Conservation (phyloP, 1,140 invertebrate genomes). For the Tetramorium parvispinum region DNA sequence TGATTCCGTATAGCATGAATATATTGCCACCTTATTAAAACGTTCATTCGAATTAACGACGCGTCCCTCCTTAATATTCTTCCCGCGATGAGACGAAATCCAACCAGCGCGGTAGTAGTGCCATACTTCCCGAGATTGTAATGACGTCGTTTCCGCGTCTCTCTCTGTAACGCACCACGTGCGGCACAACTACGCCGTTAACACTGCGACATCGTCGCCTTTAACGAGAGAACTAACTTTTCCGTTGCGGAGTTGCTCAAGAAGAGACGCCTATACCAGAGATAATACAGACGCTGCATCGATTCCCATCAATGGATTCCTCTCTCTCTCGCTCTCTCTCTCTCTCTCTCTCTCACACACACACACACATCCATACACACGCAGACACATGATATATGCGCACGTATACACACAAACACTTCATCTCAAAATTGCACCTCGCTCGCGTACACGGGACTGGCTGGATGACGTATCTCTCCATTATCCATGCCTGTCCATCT, state of each 20-base stretch:
- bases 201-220: slow-evolving; percentile 18
- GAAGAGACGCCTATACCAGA: background rate
- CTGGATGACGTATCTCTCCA: slow-evolving; percentile 44
- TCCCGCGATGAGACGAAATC: slow-evolving; percentile 8
- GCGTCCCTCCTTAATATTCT: slow-evolving; percentile 47
- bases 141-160: slow-evolving; percentile 44
- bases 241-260: background rate
- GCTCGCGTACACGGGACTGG: background rate
- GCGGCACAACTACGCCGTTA: slow-evolving; percentile 23
- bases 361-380: no score
- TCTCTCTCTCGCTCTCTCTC: background rate
- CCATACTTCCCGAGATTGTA: slow-evolving; percentile 38
- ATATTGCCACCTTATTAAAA: slow-evolving; percentile 9
- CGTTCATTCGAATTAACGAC: slow-evolving; percentile 24
- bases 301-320: slow-evolving; percentile 34
- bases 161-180: slow-evolving; percentile 17
- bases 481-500: slow-evolving; percentile 37
- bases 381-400: no score
- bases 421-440: slow-evolving; percentile 25
- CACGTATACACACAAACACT: background rate
- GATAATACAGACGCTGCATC: slow-evolving; percentile 22
- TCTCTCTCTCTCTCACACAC: no score
- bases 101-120: background rate
- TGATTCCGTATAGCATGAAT: background rate
- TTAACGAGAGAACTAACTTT: slow-evolving; percentile 50